Evolutionary conservation across 1,140 invertebrate species (phyloP), one percentile per base, ranked within the genome.

Genomic region (Babylonia areolata): DNA sequence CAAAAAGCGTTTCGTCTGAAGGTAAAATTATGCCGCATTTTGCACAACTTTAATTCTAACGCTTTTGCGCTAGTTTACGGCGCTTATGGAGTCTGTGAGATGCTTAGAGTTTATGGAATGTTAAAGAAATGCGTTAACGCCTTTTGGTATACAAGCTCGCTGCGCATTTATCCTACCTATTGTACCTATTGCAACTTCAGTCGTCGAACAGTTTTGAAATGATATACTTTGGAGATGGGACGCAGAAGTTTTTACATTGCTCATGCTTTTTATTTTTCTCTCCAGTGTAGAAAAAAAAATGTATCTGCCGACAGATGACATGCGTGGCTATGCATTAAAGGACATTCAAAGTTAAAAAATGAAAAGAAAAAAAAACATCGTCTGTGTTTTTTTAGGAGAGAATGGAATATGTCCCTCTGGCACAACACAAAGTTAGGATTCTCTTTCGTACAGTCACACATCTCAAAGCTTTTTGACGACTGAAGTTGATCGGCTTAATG

Each of bases 401-500:
- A 73, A 73, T 73, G 71, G 11, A 35, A 35, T 3, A 73, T 35
- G 71, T 35, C 31, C n/a, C 71, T 35, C 6, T 73, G n/a, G 35
- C 11, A 35, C 9, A 35, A 73, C 9, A 35, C 71, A 35, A 73
- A 9, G 6, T 37, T 35, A 73, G 35, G 31, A 9, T 2, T n/a
- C 28, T 23, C 6, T 69, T 73, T 73, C 71, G 31, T 31, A 35
- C 37, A 77, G 11, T 9, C 75, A 77, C 75, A 42, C 35, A 40
- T 37, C 9, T 37, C 35, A 2, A 73, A 20, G 35, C 31, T 35
- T 35, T 80, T 23, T 54, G 78, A 80, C 78, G 78, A 80, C 78
- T 80, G 78, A 80, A 80, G 78, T 80, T 80, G 42, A n/a, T 51
- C 37, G 40, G 78, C 78, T 31, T 80, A 80, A 35, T 46, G 31